Evolutionary conservation across 2,888 invertebrate genomes (phyloP), one percentile per base, ranked within the genome.

Genomic region (Suillia variegata): DNA sequence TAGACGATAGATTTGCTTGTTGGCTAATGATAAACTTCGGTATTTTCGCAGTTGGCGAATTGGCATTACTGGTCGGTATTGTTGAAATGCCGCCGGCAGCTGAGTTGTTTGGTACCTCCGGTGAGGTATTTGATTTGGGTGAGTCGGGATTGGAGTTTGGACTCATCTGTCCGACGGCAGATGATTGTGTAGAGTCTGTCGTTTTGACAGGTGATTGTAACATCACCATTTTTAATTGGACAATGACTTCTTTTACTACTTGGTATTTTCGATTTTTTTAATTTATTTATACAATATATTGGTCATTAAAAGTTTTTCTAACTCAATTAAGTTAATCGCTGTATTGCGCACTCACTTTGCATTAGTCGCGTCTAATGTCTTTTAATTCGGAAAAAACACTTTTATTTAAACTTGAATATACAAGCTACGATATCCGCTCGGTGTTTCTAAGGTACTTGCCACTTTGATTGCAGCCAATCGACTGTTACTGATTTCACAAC

Each of bases 91-190:
- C 59, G 59, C 45, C 58, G 26, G 54, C 52, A 18, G 56, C 56
- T 34, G 54, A 55, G 58, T 54, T 62, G 52, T 54, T 54, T 26
- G 66, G 60, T 54, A 70, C 47, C 18, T 76, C 76, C 3, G 80
- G 80, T 13, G 78, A 80, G 42, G 78, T 76, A 54, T 80, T 81
- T 2, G 81, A 80, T 56, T 79, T 80, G 54, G 82, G 82, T 4
- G 82, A 82, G 48, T 77, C 79, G 2, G 82, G 82, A 65, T 75
- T 77, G 2, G 81, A 81, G 38, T 79, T 78, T 50, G 82, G 82
- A 69, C 82, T 82, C 70, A 81, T 68, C 50, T 80, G 76, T 45
- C 74, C 73, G 66, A 76, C 69, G 64, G 76, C 69, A 34, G 73
- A 66, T 12, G 70, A 61, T 34, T 66, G 66, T 12, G 64, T 50